Evolutionary conservation across 2,797 vertebrate species (phyloP).

Genomic region (Borostomias antarcticus): DNA sequence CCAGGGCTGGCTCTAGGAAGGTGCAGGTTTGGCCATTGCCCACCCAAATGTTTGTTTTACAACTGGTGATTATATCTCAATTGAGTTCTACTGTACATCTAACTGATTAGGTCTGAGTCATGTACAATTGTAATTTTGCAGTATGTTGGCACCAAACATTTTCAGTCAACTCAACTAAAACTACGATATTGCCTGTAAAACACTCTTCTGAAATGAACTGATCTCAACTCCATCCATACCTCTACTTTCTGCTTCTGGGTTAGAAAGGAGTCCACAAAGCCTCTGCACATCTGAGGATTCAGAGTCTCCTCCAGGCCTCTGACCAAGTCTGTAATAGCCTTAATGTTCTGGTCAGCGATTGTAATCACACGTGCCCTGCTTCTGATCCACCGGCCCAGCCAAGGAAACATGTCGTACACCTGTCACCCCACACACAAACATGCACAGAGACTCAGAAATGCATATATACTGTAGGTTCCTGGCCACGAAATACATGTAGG

Average conservation of each 20-base stretch:
- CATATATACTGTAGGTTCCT: too few species aligned
- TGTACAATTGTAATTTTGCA: too few species aligned
- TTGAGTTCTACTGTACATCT: too few species aligned
- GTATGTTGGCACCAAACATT: too few species aligned
- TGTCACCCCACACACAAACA: constrained; percentile 3
- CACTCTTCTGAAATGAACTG: background rate
- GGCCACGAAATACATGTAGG: background rate
- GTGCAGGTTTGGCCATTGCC: too few species aligned
- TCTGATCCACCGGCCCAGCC: constrained; percentile 30
- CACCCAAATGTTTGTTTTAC: too few species aligned
- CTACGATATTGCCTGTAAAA: too few species aligned
- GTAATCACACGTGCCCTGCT: constrained; percentile 17
- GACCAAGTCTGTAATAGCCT: constrained; percentile 16
- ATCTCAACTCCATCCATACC: constrained; percentile 1
- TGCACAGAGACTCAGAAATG: background rate
- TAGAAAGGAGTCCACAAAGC: constrained; percentile 50
- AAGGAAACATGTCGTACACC: constrained; percentile 52
- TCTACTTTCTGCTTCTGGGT: constrained; percentile 28
- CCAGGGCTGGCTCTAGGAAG: too few species aligned
- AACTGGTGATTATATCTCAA: too few species aligned
- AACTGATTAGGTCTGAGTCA: too few species aligned
- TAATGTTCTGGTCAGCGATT: constrained; percentile 16
- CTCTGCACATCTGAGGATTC: constrained; percentile 32
- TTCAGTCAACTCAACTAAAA: too few species aligned
- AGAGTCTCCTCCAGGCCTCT: constrained; percentile 27